Evolutionary conservation across 2,888 invertebrate genomes (phyloP).

Genomic region (Lymantria dispar): DNA sequence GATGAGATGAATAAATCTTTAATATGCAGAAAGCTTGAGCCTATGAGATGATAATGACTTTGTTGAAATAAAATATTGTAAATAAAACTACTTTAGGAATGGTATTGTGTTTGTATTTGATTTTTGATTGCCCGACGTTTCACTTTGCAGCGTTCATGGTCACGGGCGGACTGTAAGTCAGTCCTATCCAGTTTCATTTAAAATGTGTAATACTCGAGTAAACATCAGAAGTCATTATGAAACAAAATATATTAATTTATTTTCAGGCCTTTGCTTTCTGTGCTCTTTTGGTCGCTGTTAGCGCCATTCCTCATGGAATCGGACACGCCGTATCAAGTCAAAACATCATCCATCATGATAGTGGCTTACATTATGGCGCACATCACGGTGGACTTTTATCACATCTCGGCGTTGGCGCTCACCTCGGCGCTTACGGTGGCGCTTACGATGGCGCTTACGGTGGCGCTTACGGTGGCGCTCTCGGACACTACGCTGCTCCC

Average conservation of each 20-base stretch:
- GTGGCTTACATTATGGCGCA: constrained; percentile 31
- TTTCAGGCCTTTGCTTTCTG: constrained; percentile 67
- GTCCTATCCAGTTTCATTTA: too few species aligned
- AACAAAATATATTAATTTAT: not conserved
- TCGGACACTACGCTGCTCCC: constrained; percentile 33
- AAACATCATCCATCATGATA: constrained; percentile 62
- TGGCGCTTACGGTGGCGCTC: constrained; percentile 24
- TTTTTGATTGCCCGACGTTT: too few species aligned
- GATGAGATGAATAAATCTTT: too few species aligned
- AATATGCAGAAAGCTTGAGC: too few species aligned
- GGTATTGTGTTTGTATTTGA: too few species aligned
- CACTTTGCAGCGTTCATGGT: too few species aligned
- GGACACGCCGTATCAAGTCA: constrained; percentile 48
- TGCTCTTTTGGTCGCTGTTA: constrained; percentile 64
- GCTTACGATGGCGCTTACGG: constrained; percentile 14
- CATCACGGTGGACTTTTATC: constrained; percentile 39
- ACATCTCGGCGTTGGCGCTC: constrained; percentile 3
- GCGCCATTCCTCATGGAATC: constrained; percentile 61
- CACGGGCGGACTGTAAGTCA: too few species aligned
- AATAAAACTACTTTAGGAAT: too few species aligned
- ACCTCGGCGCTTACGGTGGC: constrained; percentile 27
- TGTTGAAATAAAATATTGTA: too few species aligned
- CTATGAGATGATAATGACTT: too few species aligned
- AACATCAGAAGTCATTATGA: too few species aligned
- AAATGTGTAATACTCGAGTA: too few species aligned